A percentile compares a stretch with the other conserved stretches of the same genome.
These are phyloP conservation scores for Thymallus thymallus DNA, from an alignment of 2,113 vertebrate species.

Conservation along the genomic window DNA sequence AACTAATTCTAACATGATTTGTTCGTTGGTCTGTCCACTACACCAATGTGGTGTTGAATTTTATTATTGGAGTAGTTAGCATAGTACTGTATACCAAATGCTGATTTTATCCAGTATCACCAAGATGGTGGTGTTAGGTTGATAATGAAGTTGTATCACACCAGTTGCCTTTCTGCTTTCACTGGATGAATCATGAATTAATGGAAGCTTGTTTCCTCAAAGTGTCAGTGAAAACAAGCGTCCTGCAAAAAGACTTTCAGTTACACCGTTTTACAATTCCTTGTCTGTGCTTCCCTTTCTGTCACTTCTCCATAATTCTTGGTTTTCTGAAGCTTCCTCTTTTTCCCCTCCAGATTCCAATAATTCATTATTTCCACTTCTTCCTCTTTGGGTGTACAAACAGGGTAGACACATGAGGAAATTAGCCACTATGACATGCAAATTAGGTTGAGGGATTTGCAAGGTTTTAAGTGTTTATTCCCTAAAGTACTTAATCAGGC, in stretches of 20 bases:
- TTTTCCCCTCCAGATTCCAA: conserved; percentile 87
- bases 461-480: conserved; percentile 26
- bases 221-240: conserved; percentile 24
- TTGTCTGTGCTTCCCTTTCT: conserved; percentile 90
- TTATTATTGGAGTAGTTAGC: too few relatives aligned
- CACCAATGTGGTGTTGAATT: too few relatives aligned
- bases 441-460: conserved; percentile 50
- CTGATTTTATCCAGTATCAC: too few relatives aligned
- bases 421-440: conserved; percentile 80
- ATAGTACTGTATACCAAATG: too few relatives aligned
- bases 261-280: conserved; percentile 84
- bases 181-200: conserved; percentile 28
- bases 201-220: conserved; percentile 35
- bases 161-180: background rate
- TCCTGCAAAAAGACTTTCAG: conserved; percentile 57
- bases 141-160: background rate
- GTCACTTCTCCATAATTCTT: conserved; percentile 97
- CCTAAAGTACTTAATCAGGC: too few relatives aligned
- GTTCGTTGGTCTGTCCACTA: too few relatives aligned
- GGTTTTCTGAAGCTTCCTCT: conserved; percentile 86
- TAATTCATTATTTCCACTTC: conserved; percentile 89
- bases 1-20: too few relatives aligned
- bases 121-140: too few relatives aligned
- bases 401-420: conserved; percentile 81
- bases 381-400: conserved; percentile 87